A percentile compares a stretch with the other conserved stretches of the same genome.
phyloP scores from a whole-genome alignment of 2,797 vertebrate genomes.

The Acanthurus tractus region DNA sequence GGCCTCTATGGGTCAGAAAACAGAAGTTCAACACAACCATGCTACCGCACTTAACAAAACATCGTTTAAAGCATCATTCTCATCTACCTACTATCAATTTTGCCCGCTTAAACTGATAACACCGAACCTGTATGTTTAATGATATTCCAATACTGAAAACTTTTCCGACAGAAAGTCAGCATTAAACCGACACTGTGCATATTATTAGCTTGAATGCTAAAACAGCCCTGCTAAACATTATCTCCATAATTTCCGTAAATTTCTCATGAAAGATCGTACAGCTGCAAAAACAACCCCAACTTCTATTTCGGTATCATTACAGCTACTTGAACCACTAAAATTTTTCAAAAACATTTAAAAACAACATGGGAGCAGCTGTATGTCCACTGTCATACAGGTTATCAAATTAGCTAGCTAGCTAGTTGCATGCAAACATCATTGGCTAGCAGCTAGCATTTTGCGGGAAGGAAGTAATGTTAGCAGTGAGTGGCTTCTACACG shows the following conservation, averaged over 20 bases:
- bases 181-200: conserved; percentile 55
- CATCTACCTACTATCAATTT: conserved; percentile 20
- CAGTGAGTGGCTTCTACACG: conserved; percentile 58
- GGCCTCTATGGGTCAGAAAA: conserved; percentile 99
- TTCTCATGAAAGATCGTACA: conserved; percentile 34
- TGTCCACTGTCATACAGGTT: conserved; percentile 62
- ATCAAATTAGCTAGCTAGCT: conserved; percentile 64
- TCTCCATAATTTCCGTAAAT: conserved; percentile 58
- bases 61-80: conserved; percentile 80
- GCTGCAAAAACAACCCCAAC: conserved; percentile 26
- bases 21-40: conserved; percentile 94
- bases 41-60: conserved; percentile 83
- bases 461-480: conserved; percentile 74
- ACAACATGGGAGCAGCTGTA: conserved; percentile 14
- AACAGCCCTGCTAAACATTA: conserved; percentile 67
- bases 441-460: conserved; percentile 74
- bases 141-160: conserved; percentile 14
- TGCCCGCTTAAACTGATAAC: not conserved
- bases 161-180: conserved; percentile 46
- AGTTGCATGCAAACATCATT: conserved; percentile 59
- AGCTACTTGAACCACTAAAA: not conserved
- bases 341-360: conserved; percentile 23
- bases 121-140: not conserved
- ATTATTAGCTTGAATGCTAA: conserved; percentile 77
- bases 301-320: not conserved